A percentile compares a stretch with the other conserved stretches of the same genome.
Conservation (phyloP, 2,797 vertebrate species). For the Smutsia temminckii region DNA sequence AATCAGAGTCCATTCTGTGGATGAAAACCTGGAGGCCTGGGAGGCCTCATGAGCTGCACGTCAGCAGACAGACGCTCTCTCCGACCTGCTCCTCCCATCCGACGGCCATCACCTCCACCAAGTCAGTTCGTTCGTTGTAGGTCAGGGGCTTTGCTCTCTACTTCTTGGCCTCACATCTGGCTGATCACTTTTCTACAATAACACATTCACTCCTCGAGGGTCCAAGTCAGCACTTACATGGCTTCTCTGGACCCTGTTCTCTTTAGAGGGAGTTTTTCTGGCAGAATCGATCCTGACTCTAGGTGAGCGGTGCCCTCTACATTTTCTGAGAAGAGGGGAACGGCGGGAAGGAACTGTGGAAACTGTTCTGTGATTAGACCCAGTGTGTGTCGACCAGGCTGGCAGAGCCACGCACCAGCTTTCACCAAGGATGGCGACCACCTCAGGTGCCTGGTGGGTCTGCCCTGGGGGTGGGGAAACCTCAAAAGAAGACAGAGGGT, state of each 20-base stretch:
- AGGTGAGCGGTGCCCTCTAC: background rate
- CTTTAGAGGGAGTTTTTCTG: background rate
- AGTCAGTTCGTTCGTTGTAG: background rate
- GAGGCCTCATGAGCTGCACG: background rate
- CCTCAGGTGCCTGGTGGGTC: background rate
- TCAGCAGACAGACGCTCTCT: background rate
- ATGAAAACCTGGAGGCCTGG: background rate
- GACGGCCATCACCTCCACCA: background rate
- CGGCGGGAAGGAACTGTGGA: background rate
- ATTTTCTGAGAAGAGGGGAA: background rate
- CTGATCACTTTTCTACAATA: background rate
- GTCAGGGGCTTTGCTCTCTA: background rate
- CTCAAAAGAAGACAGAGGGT: background rate
- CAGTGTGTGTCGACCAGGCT: background rate
- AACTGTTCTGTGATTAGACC: background rate
- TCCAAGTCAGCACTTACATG: background rate
- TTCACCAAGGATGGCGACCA: background rate
- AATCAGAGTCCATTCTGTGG: background rate
- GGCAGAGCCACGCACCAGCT: background rate
- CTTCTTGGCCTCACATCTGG: background rate
- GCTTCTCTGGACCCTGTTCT: background rate
- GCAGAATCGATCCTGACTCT: background rate
- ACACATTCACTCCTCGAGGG: background rate
- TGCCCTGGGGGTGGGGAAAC: background rate
- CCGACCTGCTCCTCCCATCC: background rate